Percentiles rank a stretch among this genome's conserved stretches.
Evolutionary conservation across 2,113 vertebrate genomes (phyloP).

Genomic region (Leptocoma aspasia): DNA sequence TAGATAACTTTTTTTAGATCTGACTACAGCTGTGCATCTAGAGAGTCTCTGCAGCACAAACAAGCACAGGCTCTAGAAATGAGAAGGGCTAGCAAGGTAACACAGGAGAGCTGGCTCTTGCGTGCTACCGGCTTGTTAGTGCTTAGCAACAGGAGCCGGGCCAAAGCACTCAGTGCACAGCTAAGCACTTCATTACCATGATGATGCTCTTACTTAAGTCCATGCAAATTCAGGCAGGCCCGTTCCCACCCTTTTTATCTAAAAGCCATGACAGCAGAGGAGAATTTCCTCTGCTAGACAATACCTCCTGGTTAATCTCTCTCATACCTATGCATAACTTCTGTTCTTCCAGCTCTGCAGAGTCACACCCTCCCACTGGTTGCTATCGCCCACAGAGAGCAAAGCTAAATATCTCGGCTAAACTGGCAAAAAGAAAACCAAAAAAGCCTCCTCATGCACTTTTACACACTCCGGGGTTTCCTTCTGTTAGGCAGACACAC

Average conservation of each 20-base stretch:
- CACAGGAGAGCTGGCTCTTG: background rate
- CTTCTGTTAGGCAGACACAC: background rate
- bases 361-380: background rate
- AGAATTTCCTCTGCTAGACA: background rate
- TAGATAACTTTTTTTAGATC: background rate
- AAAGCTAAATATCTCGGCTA: background rate
- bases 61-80: background rate
- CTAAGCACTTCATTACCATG: conserved; percentile 11
- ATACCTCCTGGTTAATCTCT: background rate
- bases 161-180: background rate
- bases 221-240: conserved; percentile 46
- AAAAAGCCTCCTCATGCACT: background rate
- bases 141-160: background rate
- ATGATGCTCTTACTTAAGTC: conserved; percentile 12
- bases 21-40: background rate
- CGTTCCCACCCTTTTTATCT: conserved; percentile 42
- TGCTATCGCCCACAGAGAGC: background rate
- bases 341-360: background rate
- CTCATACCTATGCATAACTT: background rate
- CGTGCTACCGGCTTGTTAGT: background rate
- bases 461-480: background rate
- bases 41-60: background rate
- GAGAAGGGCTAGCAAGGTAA: background rate
- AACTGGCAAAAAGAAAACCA: background rate
- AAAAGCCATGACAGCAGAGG: background rate